Evolutionary conservation across 1,140 invertebrate species (phyloP).

Genomic region (Drosophila funebris): DNA sequence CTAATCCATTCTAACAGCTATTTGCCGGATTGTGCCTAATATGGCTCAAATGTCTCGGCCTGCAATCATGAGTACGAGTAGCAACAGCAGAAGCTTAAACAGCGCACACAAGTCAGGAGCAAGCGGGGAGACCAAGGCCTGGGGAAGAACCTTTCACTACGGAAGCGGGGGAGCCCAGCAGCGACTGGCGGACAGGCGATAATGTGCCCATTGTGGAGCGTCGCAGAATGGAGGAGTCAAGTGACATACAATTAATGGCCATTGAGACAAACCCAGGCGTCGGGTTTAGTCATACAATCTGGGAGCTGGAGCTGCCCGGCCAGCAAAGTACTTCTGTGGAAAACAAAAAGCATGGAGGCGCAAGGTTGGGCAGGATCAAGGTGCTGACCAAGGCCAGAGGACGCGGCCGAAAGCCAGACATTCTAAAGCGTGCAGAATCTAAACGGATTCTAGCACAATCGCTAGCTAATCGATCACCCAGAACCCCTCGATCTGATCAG

Average conservation of each 20-base stretch:
- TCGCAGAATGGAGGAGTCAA: conserved; percentile 46
- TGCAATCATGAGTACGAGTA: not conserved
- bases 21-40: conserved; percentile 25
- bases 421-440: not conserved
- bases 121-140: not conserved
- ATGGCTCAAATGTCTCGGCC: conserved; percentile 11
- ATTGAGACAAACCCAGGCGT: not conserved
- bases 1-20: not conserved
- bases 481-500: not conserved
- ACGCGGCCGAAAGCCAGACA: not conserved
- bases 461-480: not conserved
- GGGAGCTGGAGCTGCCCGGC: conserved; percentile 42
- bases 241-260: conserved; percentile 44
- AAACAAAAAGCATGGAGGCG: not conserved
- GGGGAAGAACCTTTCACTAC: conserved; percentile 32
- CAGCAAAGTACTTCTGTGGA: not conserved
- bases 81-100: not conserved
- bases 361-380: conserved; percentile 41
- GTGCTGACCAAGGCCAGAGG: conserved; percentile 10
- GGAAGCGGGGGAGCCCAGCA: conserved; percentile 20
- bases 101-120: not conserved
- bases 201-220: conserved; percentile 55
- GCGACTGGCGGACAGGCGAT: conserved; percentile 57
- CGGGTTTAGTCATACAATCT: conserved; percentile 61
- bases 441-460: not conserved